Evolutionary conservation across 1,140 invertebrate species (phyloP), one percentile per base, ranked within the genome.

Genomic region (Drosophila ambigua): DNA sequence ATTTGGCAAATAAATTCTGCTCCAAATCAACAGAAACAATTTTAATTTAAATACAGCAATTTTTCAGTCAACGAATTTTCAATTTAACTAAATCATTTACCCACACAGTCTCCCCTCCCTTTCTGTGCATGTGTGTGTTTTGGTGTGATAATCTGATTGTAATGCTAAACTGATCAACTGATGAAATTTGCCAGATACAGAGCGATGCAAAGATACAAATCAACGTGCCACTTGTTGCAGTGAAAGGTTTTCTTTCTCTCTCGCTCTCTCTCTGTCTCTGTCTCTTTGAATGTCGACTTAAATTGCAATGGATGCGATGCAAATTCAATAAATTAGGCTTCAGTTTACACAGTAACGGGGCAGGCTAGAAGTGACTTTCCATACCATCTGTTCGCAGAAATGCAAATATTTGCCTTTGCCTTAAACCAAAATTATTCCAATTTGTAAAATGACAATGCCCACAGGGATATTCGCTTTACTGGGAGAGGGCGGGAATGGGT

Each of bases 321-420:
- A 79, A 84, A 84, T 84, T 67, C 71, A 84, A 83, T 84, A 83
- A 83, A 84, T 72, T 76, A 74, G 59, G 43, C 65, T 58, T 67
- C 76, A 61, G 75, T 84, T 76, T 72, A 15, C 67, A 54, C 44
- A 31, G 43, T 49, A 15, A 16, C 35, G 20, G n/a, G 26, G 9
- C 15, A 2, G 15, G n/a, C 3, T 24, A 53, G 35, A 13, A 39
- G 35, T 39, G 35, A 23, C 5, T 13, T 16, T 13, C 26, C 35
- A 39, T 39, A 2, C 13, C 28, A 35, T 4, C 7, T 26, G 26
- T 23, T 39, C 23, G 20, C 48, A 4, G 35, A 39, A 46, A 46
- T 51, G 52, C 31, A 62, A 67, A 72, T 76, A 61, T 63, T 77
- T 76, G 51, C 31, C 53, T 52, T 31, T 72, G 51, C 31, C 53